A percentile compares a stretch with the other conserved stretches of the same genome.
These are phyloP conservation scores for Griposia aprilina DNA, from an alignment of 2,888 invertebrate species.

Conservation along the genomic window DNA sequence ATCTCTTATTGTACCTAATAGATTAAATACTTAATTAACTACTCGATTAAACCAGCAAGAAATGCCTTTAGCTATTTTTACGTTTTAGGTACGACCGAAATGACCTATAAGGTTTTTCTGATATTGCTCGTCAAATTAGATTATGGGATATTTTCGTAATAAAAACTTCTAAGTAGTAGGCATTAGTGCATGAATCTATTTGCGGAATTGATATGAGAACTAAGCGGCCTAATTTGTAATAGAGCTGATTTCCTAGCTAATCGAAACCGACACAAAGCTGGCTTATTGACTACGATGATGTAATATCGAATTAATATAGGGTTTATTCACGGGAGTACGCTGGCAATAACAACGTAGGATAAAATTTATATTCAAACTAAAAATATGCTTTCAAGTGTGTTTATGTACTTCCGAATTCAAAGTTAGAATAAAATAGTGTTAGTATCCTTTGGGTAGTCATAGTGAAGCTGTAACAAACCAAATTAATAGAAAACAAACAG, in stretches of 20 bases:
- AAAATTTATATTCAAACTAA: no score
- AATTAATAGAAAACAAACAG: no score
- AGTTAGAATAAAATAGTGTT: no score
- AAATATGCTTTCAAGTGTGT: no score
- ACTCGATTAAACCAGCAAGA: not conserved
- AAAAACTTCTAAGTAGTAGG: constrained; percentile 2
- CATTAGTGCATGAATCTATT: not conserved
- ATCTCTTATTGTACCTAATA: not conserved
- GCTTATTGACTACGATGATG: constrained; percentile 1
- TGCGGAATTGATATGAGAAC: constrained; percentile 11
- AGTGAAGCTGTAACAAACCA: no score
- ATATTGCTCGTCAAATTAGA: not conserved
- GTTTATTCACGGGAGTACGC: not conserved
- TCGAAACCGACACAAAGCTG: constrained; percentile 9
- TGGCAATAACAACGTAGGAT: no score
- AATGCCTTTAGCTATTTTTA: constrained; percentile 3
- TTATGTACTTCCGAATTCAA: no score
- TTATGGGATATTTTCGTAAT: constrained; percentile 14
- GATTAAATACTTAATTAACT: not conserved
- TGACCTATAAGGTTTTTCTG: not conserved
- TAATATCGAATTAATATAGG: not conserved
- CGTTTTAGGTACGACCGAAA: not conserved
- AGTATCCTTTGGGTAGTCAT: no score
- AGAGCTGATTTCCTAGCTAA: constrained; percentile 18
- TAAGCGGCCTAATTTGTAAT: not conserved